phyloP scores from a whole-genome alignment of 2,888 invertebrate species.

The Acanthosepion pharaonis region DNA sequence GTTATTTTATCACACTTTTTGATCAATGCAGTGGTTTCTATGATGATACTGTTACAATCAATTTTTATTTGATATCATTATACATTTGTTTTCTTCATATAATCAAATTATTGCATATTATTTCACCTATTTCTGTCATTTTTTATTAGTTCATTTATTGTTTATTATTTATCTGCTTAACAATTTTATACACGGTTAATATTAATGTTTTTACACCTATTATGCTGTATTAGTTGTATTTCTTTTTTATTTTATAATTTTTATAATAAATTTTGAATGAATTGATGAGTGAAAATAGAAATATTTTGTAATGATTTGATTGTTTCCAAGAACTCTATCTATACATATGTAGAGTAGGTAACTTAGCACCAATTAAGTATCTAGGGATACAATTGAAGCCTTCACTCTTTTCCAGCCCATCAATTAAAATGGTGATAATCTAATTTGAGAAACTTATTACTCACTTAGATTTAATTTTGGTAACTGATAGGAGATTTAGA shows the following conservation, averaged over 20 bases:
- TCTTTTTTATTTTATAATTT: neutral
- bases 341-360: neutral
- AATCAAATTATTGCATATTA: neutral
- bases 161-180: neutral
- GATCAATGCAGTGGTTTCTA: no score
- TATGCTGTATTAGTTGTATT: neutral
- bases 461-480: no score
- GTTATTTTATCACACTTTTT: no score
- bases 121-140: neutral
- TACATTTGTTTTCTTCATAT: neutral
- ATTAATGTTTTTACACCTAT: no score
- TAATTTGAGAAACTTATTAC: neutral
- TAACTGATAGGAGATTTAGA: no score
- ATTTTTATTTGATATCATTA: no score
- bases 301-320: no score
- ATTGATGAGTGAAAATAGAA: no score
- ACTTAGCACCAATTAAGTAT: neutral
- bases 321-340: neutral
- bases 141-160: neutral
- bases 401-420: neutral
- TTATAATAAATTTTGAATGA: no score
- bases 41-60: no score
- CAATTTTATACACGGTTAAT: no score
- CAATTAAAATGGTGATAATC: neutral
- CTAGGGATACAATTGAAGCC: neutral